Evolutionary conservation across 35 echinoderm and acorn worm genomes (phyloP).

Genomic region (Apostichopus japonicus): DNA sequence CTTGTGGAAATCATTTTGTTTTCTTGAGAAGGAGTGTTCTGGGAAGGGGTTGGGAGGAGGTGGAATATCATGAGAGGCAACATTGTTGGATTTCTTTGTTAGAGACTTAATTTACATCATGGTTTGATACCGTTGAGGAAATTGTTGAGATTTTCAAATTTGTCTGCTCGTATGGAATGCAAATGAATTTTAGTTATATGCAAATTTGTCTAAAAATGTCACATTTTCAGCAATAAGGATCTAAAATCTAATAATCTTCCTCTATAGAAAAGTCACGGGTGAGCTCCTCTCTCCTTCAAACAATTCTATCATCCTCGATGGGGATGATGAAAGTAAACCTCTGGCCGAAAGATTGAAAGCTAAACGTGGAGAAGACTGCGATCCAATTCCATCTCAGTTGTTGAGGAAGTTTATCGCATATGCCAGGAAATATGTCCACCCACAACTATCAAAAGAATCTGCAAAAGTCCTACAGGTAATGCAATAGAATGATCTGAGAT

Average conservation of each 20-base stretch:
- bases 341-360: conserved; percentile 90
- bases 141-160: no score
- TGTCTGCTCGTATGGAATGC: no score
- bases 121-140: no score
- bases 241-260: background rate
- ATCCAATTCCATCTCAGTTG: conserved; percentile 85
- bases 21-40: no score
- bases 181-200: no score
- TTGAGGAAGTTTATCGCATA: conserved; percentile 97
- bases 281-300: conserved; percentile 37
- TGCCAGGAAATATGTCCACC: conserved; percentile 98
- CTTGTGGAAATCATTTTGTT: no score
- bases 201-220: no score
- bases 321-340: conserved; percentile 76
- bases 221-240: no score
- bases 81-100: no score
- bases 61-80: no score
- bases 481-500: background rate
- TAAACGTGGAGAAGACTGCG: conserved; percentile 72
- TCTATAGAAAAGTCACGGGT: conserved; percentile 16
- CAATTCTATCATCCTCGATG: conserved; percentile 22
- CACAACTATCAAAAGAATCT: conserved; percentile 78
- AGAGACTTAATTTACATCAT: no score
- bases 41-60: no score
- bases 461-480: conserved; percentile 87